phyloP scores from a whole-genome alignment of 2,888 invertebrate genomes.

The Drosophila engyochracea region DNA sequence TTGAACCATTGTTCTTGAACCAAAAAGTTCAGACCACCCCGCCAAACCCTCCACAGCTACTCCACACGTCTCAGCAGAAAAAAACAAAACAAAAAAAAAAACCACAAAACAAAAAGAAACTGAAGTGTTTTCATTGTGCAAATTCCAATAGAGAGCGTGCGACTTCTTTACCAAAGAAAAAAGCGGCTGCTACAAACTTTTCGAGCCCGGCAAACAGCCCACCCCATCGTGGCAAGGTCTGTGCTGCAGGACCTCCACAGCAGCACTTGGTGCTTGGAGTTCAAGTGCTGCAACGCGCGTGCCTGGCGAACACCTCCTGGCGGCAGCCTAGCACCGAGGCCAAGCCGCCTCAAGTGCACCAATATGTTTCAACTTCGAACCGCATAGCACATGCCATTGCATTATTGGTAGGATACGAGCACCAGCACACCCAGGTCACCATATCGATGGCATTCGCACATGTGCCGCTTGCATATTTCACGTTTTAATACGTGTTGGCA shows the following conservation, averaged over 20 bases:
- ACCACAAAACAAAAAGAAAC: conserved; percentile 24
- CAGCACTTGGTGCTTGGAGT: conserved; percentile 67
- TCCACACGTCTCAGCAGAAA: conserved; percentile 58
- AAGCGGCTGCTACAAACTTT: conserved; percentile 61
- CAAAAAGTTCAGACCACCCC: conserved; percentile 69
- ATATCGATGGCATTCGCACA: conserved; percentile 16
- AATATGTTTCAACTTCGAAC: conserved; percentile 76
- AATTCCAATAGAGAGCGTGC: conserved; percentile 79
- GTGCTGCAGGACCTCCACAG: conserved; percentile 37
- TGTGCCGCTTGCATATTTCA: conserved; percentile 34
- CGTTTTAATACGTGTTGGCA: conserved; percentile 39
- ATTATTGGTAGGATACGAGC: conserved; percentile 34
- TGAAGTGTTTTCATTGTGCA: conserved; percentile 76
- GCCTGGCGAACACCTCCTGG: conserved; percentile 50
- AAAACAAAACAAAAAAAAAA: conserved; percentile 19
- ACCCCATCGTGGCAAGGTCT: neutral
- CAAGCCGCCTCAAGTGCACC: conserved; percentile 67
- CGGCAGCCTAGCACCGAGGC: conserved; percentile 1
- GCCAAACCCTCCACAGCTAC: conserved; percentile 13
- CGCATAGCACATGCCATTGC: conserved; percentile 65
- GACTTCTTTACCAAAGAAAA: conserved; percentile 58
- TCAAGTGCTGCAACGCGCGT: conserved; percentile 75
- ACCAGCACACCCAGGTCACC: conserved; percentile 3
- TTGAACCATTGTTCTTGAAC: conserved; percentile 78
- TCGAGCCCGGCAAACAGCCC: conserved; percentile 24